Conservation (phyloP, 2,888 invertebrate genomes). For the Caenorhabditis sp. region DNA sequence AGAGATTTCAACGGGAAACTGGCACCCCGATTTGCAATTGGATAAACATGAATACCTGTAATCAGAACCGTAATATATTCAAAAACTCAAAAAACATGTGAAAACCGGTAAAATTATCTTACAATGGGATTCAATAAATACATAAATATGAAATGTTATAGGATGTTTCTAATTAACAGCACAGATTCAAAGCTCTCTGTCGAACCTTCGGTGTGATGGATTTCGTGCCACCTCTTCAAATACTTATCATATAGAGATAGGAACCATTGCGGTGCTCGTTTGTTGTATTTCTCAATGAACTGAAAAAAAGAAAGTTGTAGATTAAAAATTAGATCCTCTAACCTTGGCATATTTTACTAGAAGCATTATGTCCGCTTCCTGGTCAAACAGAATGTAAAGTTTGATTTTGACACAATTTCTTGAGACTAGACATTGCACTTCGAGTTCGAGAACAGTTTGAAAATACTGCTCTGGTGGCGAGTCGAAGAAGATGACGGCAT, state of each 20-base stretch:
- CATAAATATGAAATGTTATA: too few relatives aligned
- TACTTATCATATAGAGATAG: neutral
- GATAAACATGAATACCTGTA: too few relatives aligned
- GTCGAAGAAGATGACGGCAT: slow-evolving; percentile 49
- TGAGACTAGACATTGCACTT: slow-evolving; percentile 33
- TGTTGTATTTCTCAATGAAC: slow-evolving; percentile 28
- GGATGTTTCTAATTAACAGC: too few relatives aligned
- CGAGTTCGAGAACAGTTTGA: slow-evolving; percentile 37
- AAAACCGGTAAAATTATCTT: too few relatives aligned
- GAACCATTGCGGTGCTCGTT: slow-evolving; percentile 28
- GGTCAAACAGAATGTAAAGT: slow-evolving; percentile 36
- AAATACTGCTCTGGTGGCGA: slow-evolving; percentile 29
- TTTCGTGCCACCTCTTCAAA: neutral
- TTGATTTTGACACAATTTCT: slow-evolving; percentile 36
- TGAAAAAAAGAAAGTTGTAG: neutral
- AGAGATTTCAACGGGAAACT: slow-evolving; percentile 1
- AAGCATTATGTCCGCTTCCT: slow-evolving; percentile 10
- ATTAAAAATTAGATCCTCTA: neutral
- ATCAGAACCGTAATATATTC: too few relatives aligned
- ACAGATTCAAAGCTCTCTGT: too few relatives aligned
- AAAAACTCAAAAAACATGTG: too few relatives aligned
- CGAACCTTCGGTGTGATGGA: too few relatives aligned
- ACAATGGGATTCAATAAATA: too few relatives aligned
- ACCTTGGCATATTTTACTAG: slow-evolving; percentile 17
- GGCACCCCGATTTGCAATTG: neutral